Base-by-base conservation (phyloP, 2,113 vertebrate species). In the Embiotoca jacksoni region DNA sequence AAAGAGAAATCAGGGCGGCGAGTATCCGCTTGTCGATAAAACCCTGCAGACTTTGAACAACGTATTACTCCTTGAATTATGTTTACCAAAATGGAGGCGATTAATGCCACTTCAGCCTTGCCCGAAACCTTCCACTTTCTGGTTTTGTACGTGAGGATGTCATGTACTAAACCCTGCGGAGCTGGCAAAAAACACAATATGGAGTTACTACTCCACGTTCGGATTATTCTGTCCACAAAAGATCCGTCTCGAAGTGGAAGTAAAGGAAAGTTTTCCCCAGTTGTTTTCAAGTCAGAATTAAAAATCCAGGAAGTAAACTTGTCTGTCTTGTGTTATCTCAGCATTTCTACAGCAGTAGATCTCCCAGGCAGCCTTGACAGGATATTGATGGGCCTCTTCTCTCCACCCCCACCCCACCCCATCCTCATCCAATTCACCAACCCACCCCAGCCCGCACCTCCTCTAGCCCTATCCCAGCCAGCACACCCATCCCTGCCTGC, bases 371-470 rank as follows among this genome's bases (percentile, higher is more conserved):
- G 76, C 85, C 56, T 59, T 90, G 92, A 91, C 91, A 92, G 83
- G 65, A 86, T 89, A 93, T 89, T 92, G 92, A 93, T 88, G 86
- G 68, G 55, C 73, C 58, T 63, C 75, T 80, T 90, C 80, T 88
- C 70, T 63, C 62, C 57, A 39, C 73, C 75, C 63, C 37, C 72
- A 14, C 73, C 75, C 63, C 37, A 69, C 16, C 74, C 74, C 9
- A 44, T 79, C 75, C 35, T 69, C 60, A 23, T 44, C 62, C 35
- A 47, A 82, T 63, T 88, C 72, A 59, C 81, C 60, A 60, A 80
- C 69, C 62, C 62, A 67, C 72, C 75, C 16, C 64, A 30, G 39
- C 44, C 37, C 23, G 35, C 66, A 55, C 50, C 81, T 58, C 47
- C 66, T 35, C 54, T 57, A 10, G 33, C 58, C 67, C 60, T 11